Percentiles rank a stretch among this genome's conserved stretches.
These are phyloP conservation scores for Barbus barbus DNA, from an alignment of 2,113 vertebrate species.

Conservation along the genomic window DNA sequence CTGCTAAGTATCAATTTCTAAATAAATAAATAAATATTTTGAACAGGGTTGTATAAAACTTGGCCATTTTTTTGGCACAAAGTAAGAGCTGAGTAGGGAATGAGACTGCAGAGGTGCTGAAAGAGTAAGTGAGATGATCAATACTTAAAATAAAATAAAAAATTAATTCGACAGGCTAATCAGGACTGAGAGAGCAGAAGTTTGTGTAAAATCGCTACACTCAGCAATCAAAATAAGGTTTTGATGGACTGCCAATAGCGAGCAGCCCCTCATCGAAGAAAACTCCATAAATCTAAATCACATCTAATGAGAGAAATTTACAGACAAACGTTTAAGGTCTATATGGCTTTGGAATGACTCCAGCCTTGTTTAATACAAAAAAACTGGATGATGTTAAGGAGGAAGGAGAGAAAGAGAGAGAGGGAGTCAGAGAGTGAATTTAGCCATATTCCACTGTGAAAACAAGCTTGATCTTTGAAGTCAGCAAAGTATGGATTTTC, in stretches of 20 bases:
- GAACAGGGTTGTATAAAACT: background rate
- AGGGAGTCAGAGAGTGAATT: background rate
- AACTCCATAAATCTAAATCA: conserved; percentile 40
- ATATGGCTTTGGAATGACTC: conserved; percentile 18
- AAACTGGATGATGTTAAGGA: background rate
- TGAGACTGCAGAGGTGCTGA: background rate
- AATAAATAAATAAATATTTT: too few relatives aligned
- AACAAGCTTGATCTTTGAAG: conserved; percentile 42
- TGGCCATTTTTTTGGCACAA: background rate
- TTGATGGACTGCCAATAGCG: conserved; percentile 26
- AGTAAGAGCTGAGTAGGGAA: background rate
- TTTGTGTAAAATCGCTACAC: conserved; percentile 38
- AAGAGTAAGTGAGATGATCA: background rate
- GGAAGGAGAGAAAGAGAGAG: background rate
- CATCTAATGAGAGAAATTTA: conserved; percentile 46
- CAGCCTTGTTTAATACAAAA: conserved; percentile 15
- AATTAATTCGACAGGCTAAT: conserved; percentile 15
- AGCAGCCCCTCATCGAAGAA: conserved; percentile 32
- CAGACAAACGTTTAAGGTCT: conserved; percentile 8
- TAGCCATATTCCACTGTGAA: background rate
- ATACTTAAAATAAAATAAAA: background rate
- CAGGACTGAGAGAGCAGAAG: conserved; percentile 1
- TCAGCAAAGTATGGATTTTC: conserved; percentile 44
- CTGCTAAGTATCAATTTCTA: too few relatives aligned
- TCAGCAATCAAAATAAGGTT: conserved; percentile 25